Base-by-base conservation (phyloP, 2,797 vertebrate species). In the Graptemys geographica region DNA sequence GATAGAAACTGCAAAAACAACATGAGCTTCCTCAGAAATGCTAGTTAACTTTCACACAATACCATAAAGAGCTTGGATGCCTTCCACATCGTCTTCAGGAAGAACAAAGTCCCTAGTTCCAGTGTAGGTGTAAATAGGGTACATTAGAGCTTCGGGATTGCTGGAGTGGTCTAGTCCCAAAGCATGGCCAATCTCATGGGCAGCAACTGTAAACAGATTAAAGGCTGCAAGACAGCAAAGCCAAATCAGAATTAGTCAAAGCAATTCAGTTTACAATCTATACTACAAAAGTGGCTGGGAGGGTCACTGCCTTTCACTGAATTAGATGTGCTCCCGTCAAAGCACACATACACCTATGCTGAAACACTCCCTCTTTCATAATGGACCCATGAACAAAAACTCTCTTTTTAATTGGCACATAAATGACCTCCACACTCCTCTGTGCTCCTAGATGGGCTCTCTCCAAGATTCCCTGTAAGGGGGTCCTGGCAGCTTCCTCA, bases 51-150 rank as follows among this genome's bases (percentile, higher is more conserved):
- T 51, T 80, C 4, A 47, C 37, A 21, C 13, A 90, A 57, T 97
- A 99, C 99, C 98, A 4, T 99, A 99, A n/a, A 99, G 96, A 84
- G 81, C 96, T 91, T 99, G 98, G 81, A 99, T 97, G 27, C 98
- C 98, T 96, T 98, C 92, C 5, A 98, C 98, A 6, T 99, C 98
- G 0, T 97, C 97, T 59, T 98, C 97, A 47, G 98, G 98, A 65
- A 99, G 98, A 82, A 97, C 47, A 23, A 98, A 96, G 57, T 98
- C 97, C 59, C 84, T 89, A 33, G 94, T 97, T 11, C 97, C 95
- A 9, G 86, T 96, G 89, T 98, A 98, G 91, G 97, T 98, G 88
- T 99, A 98, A 53, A 98, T 62, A 7, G 98, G 98, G 92, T 97
- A 99, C 99, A 99, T 99, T 81, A 99, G 89, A 1, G 98, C 98